A percentile compares a stretch with the other conserved stretches of the same genome.
phyloP scores from a whole-genome alignment of 2,113 vertebrate species.

The Puntigrus tetrazona region DNA sequence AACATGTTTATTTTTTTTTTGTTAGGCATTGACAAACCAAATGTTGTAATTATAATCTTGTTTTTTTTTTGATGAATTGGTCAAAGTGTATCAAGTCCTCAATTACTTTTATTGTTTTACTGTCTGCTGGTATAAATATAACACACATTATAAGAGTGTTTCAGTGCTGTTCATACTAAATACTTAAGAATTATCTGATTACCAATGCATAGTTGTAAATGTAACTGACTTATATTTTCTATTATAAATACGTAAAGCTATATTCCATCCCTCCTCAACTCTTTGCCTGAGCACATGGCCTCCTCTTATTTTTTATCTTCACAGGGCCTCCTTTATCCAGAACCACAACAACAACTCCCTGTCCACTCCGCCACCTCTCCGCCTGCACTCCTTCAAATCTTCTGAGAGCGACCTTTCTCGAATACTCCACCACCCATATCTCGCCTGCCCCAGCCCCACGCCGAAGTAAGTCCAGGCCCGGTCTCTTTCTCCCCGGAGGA shows the following conservation, averaged over 20 bases:
- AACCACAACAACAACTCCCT: slow-evolving; percentile 74
- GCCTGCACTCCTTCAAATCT: slow-evolving; percentile 68
- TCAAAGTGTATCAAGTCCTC: background rate
- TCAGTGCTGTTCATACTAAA: background rate
- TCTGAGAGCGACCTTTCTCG: slow-evolving; percentile 70
- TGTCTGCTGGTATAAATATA: background rate
- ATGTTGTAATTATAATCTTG: no score
- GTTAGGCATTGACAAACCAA: no score
- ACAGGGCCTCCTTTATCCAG: slow-evolving; percentile 70
- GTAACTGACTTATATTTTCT: background rate
- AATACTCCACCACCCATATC: slow-evolving; percentile 64
- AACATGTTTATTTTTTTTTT: no score
- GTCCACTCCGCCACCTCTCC: slow-evolving; percentile 61
- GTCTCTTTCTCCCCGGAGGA: slow-evolving; percentile 51
- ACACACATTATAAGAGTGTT: background rate
- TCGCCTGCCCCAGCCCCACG: slow-evolving; percentile 60
- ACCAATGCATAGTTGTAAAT: background rate
- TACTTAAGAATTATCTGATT: background rate
- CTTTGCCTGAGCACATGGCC: background rate
- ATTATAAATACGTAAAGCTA: background rate
- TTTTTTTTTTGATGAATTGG: no score
- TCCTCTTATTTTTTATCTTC: slow-evolving; percentile 6
- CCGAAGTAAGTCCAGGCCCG: slow-evolving; percentile 53
- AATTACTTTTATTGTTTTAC: background rate
- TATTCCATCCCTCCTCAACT: background rate